Percentiles rank a stretch among this genome's conserved stretches.
Conservation (phyloP, 2,113 vertebrate genomes). For the Irena cyanogastra region DNA sequence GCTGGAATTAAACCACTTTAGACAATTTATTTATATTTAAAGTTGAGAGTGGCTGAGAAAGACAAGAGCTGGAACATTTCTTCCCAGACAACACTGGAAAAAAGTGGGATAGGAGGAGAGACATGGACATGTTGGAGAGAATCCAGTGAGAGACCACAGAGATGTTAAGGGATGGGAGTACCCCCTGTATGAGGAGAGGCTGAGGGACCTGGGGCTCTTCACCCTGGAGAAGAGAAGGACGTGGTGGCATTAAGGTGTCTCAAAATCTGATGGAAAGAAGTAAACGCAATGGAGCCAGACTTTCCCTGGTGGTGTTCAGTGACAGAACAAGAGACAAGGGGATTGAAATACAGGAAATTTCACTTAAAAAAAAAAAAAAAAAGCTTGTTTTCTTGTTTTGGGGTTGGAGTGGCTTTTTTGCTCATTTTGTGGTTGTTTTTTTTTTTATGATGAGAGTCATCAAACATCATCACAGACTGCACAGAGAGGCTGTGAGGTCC, state of each 20-base stretch:
- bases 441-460: not conserved
- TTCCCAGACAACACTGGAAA: not conserved
- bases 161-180: not conserved
- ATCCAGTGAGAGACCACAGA: not conserved
- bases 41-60: not conserved
- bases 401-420: not conserved
- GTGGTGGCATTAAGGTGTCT: not conserved
- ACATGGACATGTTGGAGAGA: fast-evolving
- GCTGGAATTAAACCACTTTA: not conserved
- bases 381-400: too few relatives aligned
- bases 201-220: not conserved
- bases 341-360: not conserved
- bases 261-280: not conserved
- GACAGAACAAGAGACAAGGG: not conserved
- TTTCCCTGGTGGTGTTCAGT: not conserved
- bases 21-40: not conserved
- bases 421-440: not conserved
- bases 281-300: fast-evolving
- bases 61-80: not conserved
- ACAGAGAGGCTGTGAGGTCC: not conserved
- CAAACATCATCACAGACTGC: not conserved
- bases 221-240: not conserved
- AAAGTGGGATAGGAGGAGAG: not conserved
- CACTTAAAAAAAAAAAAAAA: too few relatives aligned
- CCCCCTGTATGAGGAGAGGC: not conserved